Percentiles rank a stretch among this genome's conserved stretches.
Evolutionary conservation across 2,888 invertebrate species (phyloP).

Genomic region (Liodrosophila aerea): DNA sequence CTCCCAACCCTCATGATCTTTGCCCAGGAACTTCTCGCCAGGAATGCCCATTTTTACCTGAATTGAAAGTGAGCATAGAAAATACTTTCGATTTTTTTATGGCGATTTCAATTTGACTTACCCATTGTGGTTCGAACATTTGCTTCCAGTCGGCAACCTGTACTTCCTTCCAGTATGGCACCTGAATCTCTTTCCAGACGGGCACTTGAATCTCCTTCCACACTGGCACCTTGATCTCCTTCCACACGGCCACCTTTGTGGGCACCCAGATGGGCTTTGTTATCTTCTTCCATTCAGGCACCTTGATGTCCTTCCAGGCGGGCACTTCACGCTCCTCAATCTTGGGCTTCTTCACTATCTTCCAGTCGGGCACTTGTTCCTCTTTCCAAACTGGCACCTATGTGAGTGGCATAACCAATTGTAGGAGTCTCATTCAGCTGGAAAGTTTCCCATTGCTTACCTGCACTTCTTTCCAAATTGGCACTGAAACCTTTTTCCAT

Average conservation of each 20-base stretch:
- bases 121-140: constrained; percentile 86
- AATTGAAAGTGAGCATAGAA: neutral
- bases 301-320: constrained; percentile 88
- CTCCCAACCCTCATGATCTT: constrained; percentile 91
- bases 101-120: constrained; percentile 17
- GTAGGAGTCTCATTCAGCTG: neutral
- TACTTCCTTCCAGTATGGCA: constrained; percentile 88
- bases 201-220: constrained; percentile 81
- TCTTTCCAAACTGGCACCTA: constrained; percentile 89
- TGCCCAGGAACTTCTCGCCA: constrained; percentile 91
- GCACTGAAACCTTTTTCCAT: constrained; percentile 89
- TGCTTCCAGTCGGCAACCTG: constrained; percentile 83
- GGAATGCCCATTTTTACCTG: constrained; percentile 87
- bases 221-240: constrained; percentile 87
- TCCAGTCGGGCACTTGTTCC: constrained; percentile 89
- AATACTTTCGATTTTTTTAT: rapidly evolving
- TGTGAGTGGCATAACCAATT: neutral
- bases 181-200: constrained; percentile 85
- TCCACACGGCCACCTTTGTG: constrained; percentile 86
- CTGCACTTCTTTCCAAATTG: constrained; percentile 88
- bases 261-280: constrained; percentile 83
- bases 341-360: constrained; percentile 84
- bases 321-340: constrained; percentile 89
- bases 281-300: constrained; percentile 86
- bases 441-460: constrained; percentile 27